Evolutionary conservation across 2,797 vertebrate species (phyloP).

Genomic region (Hippoglossus hippoglossus): DNA sequence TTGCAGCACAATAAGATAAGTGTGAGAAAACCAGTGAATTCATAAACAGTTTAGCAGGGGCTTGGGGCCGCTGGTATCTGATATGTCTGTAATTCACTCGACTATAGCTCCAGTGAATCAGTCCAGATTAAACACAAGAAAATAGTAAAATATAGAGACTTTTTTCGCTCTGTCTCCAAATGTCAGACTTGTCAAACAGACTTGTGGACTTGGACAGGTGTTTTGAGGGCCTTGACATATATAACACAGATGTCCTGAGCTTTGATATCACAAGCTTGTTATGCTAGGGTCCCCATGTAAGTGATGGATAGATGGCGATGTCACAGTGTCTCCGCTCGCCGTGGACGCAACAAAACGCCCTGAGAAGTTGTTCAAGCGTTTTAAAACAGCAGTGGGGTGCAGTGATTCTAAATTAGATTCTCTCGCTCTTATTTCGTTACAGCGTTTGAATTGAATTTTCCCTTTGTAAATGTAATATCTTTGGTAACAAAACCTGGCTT

Average conservation of each 20-base stretch:
- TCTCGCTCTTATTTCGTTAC: conserved; percentile 78
- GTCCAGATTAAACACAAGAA: too few species aligned
- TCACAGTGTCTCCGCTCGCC: conserved; percentile 67
- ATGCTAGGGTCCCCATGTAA: conserved; percentile 46
- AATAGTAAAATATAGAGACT: too few species aligned
- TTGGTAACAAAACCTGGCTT: conserved; percentile 63
- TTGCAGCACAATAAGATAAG: too few species aligned
- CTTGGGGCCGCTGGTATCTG: too few species aligned
- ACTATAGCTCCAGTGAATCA: too few species aligned
- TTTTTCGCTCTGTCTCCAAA: too few species aligned
- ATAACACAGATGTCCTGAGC: conserved; percentile 69
- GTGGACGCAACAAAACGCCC: conserved; percentile 72
- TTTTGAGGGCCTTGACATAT: conserved; percentile 60
- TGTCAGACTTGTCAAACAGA: too few species aligned
- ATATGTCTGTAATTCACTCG: too few species aligned
- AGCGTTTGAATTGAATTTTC: conserved; percentile 68
- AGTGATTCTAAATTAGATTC: conserved; percentile 79
- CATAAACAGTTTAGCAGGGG: too few species aligned
- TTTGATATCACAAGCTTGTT: conserved; percentile 70
- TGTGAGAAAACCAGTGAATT: too few species aligned
- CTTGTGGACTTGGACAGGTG: conserved; percentile 51
- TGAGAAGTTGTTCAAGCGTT: conserved; percentile 75
- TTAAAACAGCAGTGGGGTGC: conserved; percentile 71
- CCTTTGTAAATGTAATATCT: conserved; percentile 70
- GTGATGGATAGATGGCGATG: conserved; percentile 65